Conservation (phyloP, 2,888 invertebrate genomes). For the Folsomia manolachei region DNA sequence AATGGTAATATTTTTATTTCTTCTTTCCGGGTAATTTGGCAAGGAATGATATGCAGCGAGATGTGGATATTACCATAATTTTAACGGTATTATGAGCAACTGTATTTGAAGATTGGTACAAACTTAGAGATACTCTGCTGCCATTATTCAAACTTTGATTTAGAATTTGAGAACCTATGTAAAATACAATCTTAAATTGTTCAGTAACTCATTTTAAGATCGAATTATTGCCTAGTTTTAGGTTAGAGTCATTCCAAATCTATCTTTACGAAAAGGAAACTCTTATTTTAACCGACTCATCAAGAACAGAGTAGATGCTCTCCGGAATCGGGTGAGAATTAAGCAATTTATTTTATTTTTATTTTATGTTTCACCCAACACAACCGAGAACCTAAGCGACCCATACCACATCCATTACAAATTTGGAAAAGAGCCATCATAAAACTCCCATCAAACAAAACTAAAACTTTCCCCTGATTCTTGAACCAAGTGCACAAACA, state of each 20-base stretch:
- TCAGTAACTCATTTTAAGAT: too few relatives aligned
- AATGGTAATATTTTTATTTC: too few relatives aligned
- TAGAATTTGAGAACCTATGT: background rate
- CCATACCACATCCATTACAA: background rate
- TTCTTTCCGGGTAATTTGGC: slow-evolving; percentile 13
- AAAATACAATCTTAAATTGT: too few relatives aligned
- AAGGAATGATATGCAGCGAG: background rate
- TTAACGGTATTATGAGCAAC: too few relatives aligned
- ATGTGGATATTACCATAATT: too few relatives aligned
- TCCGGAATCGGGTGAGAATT: background rate
- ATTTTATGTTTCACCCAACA: background rate
- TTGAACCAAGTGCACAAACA: too few relatives aligned
- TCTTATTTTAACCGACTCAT: too few relatives aligned
- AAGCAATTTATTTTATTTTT: background rate
- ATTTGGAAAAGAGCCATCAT: background rate
- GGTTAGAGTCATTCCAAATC: too few relatives aligned
- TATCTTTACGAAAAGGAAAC: too few relatives aligned
- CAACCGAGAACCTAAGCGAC: too few relatives aligned
- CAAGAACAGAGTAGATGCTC: background rate
- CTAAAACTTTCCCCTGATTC: background rate
- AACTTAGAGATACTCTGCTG: background rate
- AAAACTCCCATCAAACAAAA: background rate
- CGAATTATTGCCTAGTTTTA: too few relatives aligned
- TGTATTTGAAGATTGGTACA: background rate
- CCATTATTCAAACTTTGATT: background rate